phyloP scores from a whole-genome alignment of 2,797 vertebrate genomes.

The Coregonus sp. region DNA sequence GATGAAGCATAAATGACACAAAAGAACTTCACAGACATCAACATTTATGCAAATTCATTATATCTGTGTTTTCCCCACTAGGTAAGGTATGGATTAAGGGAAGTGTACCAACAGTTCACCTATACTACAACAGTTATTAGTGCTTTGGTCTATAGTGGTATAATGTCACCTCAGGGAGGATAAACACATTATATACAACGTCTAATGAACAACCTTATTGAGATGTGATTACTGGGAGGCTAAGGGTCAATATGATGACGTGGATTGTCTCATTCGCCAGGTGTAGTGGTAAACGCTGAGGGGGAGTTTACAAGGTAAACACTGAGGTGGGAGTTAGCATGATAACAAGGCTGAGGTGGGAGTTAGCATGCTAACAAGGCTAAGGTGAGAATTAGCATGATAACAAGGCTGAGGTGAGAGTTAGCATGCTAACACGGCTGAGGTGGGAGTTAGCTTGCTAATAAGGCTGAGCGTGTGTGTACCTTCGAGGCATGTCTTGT shows the following conservation, averaged over 20 bases:
- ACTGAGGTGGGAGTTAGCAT: no score
- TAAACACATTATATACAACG: not conserved
- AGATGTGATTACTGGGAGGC: not conserved
- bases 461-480: not conserved
- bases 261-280: not conserved
- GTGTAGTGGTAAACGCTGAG: no score
- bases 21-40: conserved; percentile 16
- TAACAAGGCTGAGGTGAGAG: no score
- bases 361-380: no score
- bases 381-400: no score
- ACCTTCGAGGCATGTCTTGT: not conserved
- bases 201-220: not conserved
- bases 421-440: no score
- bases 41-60: conserved; percentile 59
- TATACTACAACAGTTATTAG: no score
- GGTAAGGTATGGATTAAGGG: not conserved
- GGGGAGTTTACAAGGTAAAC: no score
- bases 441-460: no score
- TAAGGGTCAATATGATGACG: not conserved
- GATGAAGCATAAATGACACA: not conserved
- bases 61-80: conserved; percentile 13
- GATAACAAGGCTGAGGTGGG: no score
- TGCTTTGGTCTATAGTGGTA: no score
- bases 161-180: not conserved
- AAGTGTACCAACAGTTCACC: no score